Conservation (phyloP, 2,888 invertebrate genomes). For the Germaria angustata region DNA sequence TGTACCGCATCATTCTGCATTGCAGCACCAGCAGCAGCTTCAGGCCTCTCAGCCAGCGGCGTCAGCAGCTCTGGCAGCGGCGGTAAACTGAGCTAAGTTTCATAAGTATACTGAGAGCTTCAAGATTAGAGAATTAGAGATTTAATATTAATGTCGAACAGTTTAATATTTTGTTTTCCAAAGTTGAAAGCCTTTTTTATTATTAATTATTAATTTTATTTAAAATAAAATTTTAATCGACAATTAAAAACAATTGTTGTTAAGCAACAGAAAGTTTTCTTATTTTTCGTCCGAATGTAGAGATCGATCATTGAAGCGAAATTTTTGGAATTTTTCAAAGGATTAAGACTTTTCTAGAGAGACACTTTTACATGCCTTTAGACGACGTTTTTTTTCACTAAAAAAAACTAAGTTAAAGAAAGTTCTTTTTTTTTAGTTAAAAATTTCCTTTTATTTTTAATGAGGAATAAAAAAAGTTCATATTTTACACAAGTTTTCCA, state of each 20-base stretch:
- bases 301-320: too few relatives aligned
- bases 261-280: background rate
- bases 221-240: slow-evolving; percentile 38
- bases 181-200: slow-evolving; percentile 25
- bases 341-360: too few relatives aligned
- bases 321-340: too few relatives aligned
- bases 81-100: slow-evolving; percentile 60
- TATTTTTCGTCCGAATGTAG: background rate
- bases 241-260: slow-evolving; percentile 22
- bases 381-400: too few relatives aligned
- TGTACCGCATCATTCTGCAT: slow-evolving; percentile 14
- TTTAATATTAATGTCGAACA: background rate
- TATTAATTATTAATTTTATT: slow-evolving; percentile 20
- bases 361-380: too few relatives aligned
- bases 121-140: slow-evolving; percentile 50
- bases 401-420: too few relatives aligned
- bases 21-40: slow-evolving; percentile 55
- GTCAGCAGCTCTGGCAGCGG: slow-evolving; percentile 21
- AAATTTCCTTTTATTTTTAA: too few relatives aligned
- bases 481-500: too few relatives aligned
- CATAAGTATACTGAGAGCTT: slow-evolving; percentile 57
- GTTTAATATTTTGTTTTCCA: slow-evolving; percentile 29
- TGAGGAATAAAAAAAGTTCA: too few relatives aligned
- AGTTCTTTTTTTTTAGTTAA: too few relatives aligned
- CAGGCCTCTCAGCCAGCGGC: slow-evolving; percentile 39